Base-by-base conservation (phyloP, 2,888 invertebrate species). In the Machimus atricapillus region DNA sequence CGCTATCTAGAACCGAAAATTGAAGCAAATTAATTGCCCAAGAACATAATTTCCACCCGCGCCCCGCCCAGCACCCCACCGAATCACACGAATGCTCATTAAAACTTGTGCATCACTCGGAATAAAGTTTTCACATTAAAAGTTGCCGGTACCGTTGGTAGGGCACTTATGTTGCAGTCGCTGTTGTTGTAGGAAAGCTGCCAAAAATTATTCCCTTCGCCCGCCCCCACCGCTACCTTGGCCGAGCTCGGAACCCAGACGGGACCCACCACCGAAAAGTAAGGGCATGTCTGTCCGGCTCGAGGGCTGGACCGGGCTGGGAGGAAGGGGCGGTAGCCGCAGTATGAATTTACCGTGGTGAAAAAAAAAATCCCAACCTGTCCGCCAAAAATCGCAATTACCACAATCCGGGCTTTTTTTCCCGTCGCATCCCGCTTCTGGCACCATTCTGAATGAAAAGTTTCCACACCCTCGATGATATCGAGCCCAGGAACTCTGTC, bases 81-180 rank as follows among this genome's bases (percentile, higher is more conserved):
- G 34, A 83, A 83, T 83, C 83, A 83, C 66, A 66, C 83, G 83
- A 83, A 83, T 83, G 83, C 83, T 83, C 83, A 83, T 83, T 83
- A 83, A 83, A 83, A 83, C 83, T 83, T 83, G 66, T 83, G 73
- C 83, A 83, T 83, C 83, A 66, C 83, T 83, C 83, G 66, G 83
- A 83, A 83, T 83, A 83, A 83, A 83, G 83, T 83, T 83, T 83
- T 83, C 83, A 43, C 83, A 83, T 83, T 83, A 83, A 83, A 83
- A 83, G 83, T 83, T 83, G 83, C 83, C 66, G 83, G 76, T 73
- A 66, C 66, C 66, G 27, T 9, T 27, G 66, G 66, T 40, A 58
- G 83, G 52, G 73, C 66, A 83, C 83, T 83, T 83, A 83, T 83
- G 83, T 73, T 83, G 83, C 83, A 83, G 73, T 83, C 58, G 83